A percentile compares a stretch with the other conserved stretches of the same genome.
These are phyloP conservation scores for Heliconius hermathena DNA, from an alignment of 1,140 invertebrate species.

Conservation along the genomic window DNA sequence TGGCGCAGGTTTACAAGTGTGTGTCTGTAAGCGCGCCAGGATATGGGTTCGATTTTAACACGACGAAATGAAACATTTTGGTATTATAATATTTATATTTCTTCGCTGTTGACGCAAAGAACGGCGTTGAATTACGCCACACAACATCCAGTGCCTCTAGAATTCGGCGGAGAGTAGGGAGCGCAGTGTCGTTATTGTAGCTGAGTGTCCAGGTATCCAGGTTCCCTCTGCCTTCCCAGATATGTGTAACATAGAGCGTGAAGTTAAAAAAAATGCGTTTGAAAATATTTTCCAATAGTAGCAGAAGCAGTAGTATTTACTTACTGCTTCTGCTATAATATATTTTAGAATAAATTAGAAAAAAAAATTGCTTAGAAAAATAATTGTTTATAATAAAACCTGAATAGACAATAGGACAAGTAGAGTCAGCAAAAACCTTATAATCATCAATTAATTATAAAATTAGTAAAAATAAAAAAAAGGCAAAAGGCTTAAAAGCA, in stretches of 20 bases:
- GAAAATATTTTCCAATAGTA: not conserved
- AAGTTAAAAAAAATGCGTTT: not conserved
- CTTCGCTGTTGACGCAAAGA: not conserved
- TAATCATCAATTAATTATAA: not conserved
- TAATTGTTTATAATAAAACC: too few species aligned
- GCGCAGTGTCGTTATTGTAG: too few species aligned
- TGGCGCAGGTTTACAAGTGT: not conserved
- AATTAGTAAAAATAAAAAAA: not conserved
- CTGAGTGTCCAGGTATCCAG: not conserved
- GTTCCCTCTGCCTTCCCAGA: not conserved
- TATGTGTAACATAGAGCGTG: not conserved
- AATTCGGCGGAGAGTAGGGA: not conserved
- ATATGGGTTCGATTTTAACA: not conserved
- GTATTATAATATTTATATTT: not conserved
- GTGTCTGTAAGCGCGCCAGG: not conserved
- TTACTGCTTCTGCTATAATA: too few species aligned
- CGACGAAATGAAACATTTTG: not conserved
- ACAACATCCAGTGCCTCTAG: not conserved
- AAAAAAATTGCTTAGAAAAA: too few species aligned
- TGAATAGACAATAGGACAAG: too few species aligned
- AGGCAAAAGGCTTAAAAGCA: conserved; percentile 37
- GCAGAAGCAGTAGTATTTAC: too few species aligned
- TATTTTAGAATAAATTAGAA: too few species aligned
- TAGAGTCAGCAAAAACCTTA: too few species aligned
- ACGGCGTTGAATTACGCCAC: not conserved